phyloP scores from a whole-genome alignment of 2,113 vertebrate species.

The Pica pica region DNA sequence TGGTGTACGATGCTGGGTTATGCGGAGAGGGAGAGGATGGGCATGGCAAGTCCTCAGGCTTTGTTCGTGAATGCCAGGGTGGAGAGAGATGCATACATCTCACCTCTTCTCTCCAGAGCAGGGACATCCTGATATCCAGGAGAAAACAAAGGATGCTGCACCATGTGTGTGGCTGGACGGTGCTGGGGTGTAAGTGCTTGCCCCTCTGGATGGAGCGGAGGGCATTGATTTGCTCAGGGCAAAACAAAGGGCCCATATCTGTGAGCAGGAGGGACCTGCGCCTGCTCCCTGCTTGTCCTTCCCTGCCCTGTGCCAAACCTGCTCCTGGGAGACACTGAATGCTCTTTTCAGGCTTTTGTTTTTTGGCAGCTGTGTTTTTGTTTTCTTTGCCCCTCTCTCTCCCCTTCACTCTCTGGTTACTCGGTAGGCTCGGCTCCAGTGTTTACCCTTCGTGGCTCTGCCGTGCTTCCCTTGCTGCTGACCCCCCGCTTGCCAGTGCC shows the following conservation, averaged over 20 bases:
- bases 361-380: conserved; percentile 72
- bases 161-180: accelerated
- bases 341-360: conserved; percentile 62
- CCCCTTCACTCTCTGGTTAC: conserved; percentile 31
- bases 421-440: conserved; percentile 49
- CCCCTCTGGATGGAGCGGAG: accelerated
- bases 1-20: not conserved
- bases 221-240: not conserved
- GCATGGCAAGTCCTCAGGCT: not conserved
- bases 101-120: not conserved
- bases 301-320: conserved; percentile 18
- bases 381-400: conserved; percentile 61
- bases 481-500: conserved; percentile 6
- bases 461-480: conserved; percentile 1
- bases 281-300: not conserved
- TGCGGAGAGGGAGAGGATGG: not conserved
- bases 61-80: not conserved
- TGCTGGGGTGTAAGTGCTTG: not conserved
- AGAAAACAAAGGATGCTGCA: not conserved
- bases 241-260: not conserved
- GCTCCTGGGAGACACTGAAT: conserved; percentile 50
- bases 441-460: conserved; percentile 54
- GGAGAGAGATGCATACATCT: not conserved
- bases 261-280: accelerated
- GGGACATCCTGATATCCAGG: not conserved